Evolutionary conservation across 2,888 invertebrate genomes (phyloP), one percentile per base, ranked within the genome.

Genomic region (Andricus quercusramuli): DNA sequence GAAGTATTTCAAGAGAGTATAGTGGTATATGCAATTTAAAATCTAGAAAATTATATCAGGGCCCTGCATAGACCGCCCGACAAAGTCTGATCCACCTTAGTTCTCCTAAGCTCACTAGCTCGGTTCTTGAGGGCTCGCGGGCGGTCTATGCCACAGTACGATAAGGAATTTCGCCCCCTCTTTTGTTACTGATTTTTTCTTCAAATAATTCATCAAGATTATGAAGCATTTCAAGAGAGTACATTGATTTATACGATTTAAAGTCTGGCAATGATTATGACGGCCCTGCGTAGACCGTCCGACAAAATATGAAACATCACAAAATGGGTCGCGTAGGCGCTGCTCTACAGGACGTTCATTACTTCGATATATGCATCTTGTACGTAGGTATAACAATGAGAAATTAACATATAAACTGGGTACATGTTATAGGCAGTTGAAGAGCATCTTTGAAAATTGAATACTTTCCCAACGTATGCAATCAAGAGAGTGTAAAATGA

Each of bases 111-210:
- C 51, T 70, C 62, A 15, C 62, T 62, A 78, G 66, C 68, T 25
- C 76, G 76, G 79, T 77, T 29, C 77, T 82, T 79, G 79, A 41
- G 51, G 79, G 78, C 80, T 78, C 70, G 79, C 70, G 76, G 80
- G 67, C 80, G 77, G 79, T 78, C 80, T 70, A 80, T 80, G 80
- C 74, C 79, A 70, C 79, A n/a, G n/a, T n/a, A 78, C 79, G 70
- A 82, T 80, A 81, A 79, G 84, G 81, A 84, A 84, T 84, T 82
- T 84, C 81, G 81, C 84, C 81, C 82, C 81, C 82, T 76, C 79
- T 81, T 80, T 81, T 80, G 78, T 44, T 79, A 81, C 81, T 81
- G 79, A 82, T 83, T 59, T 9, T 59, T 8, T 9, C 37, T 22
- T n/a, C 9, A n/a, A 11, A n/a, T 59, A 59, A 59, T 47, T 11